Base-by-base conservation (phyloP, 1,140 invertebrate species). In the Gryon sp. region DNA sequence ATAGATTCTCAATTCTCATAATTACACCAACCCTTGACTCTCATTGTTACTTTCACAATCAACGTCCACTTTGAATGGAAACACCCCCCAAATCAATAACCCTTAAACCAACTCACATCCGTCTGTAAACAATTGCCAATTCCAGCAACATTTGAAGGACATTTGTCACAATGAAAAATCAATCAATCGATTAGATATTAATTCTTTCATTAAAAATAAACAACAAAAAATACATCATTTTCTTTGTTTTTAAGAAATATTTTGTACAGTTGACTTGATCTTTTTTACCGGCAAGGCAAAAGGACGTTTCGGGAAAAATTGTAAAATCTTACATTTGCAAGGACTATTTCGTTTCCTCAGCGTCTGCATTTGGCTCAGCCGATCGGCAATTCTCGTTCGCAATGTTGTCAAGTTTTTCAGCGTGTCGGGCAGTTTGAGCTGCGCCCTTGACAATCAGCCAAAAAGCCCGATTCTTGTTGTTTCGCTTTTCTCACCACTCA, bases 261-360 rank as follows among this genome's bases (percentile, higher is more conserved):
- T 34, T 57, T 59, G 14, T 32, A 5, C 28, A 12, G 55, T 28
- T 36, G 41, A n/a, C n/a, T n/a, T n/a, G n/a, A n/a, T 20, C 66
- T 48, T 22, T 14, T 30, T 65, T 74, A 65, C 60, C 69, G 69
- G 69, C 45, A 59, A 34, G 5, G 8, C 20, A 14, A 50, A 36
- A 8, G n/a, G 5, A 45, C 57, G 40, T 22, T 11, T n/a, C n/a
- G n/a, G n/a, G n/a, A n/a, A n/a, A 28, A 2, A 46, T 0, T n/a
- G 2, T 24, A 59, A 95, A n/a, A n/a, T n/a, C 94, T 95, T 90
- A 96, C 94, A 95, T 92, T 95, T 95, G 89, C 93, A 93, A 84
- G 94, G 94, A 89, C 94, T 95, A 82, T 93, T 95, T 91, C 94
- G 95, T 90, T 95, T 95, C 81, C 95, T 91, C 89, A 96, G 90